Percentiles rank a stretch among this genome's conserved stretches.
Conservation (phyloP, 2,113 vertebrate genomes). For the Malaclemys terrapin region DNA sequence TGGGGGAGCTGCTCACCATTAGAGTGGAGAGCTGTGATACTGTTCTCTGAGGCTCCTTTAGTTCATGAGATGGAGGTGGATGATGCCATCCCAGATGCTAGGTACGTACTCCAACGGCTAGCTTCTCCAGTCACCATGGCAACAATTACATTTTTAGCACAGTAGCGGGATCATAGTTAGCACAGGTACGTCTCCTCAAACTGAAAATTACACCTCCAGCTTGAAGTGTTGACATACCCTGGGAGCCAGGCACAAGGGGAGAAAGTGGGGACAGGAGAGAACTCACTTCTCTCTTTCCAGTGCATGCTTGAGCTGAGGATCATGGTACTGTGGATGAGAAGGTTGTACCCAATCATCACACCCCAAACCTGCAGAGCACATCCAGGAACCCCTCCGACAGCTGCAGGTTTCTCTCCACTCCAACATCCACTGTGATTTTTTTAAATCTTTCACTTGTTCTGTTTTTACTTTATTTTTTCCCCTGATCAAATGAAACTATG, state of each 20-base stretch:
- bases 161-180: not conserved
- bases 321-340: not conserved
- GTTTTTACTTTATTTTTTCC: not conserved
- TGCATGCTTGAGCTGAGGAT: not conserved
- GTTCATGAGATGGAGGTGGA: too few relatives aligned
- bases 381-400: not conserved
- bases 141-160: not conserved
- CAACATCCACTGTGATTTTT: not conserved
- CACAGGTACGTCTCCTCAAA: not conserved
- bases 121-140: not conserved
- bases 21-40: not conserved
- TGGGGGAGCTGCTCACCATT: not conserved
- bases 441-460: not conserved
- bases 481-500: not conserved
- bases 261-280: not conserved
- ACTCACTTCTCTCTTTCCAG: not conserved
- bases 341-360: not conserved
- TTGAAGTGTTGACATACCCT: not conserved
- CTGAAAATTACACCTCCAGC: not conserved
- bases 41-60: not conserved
- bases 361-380: not conserved
- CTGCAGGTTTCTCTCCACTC: not conserved
- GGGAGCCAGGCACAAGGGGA: not conserved
- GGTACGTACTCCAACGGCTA: not conserved
- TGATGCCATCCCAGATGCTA: not conserved